phyloP scores from a whole-genome alignment of 1,140 invertebrate genomes.

The Scaptodrosophila lebanonensis region DNA sequence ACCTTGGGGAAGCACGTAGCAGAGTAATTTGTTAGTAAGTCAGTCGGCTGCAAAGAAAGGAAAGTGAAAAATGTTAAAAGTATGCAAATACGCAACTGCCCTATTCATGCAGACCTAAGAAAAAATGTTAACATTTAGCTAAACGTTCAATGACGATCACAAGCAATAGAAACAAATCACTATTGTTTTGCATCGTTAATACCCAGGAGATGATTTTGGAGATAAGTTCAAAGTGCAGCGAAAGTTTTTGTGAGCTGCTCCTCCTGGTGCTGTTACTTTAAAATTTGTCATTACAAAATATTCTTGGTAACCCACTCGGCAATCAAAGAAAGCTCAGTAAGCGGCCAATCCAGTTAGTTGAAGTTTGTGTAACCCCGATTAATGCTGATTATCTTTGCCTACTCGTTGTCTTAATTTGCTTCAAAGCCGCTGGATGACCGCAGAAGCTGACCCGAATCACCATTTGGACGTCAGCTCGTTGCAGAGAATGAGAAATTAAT shows the following conservation, averaged over 20 bases:
- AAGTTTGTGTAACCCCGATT: conserved; percentile 17
- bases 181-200: conserved; percentile 9
- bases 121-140: too few relatives aligned
- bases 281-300: too few relatives aligned
- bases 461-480: too few relatives aligned
- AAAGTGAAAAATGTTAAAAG: conserved; percentile 15
- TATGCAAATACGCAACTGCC: conserved; percentile 38
- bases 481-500: not conserved
- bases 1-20: conserved; percentile 34
- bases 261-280: not conserved
- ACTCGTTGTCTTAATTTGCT: too few relatives aligned
- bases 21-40: conserved; percentile 48
- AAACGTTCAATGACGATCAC: too few relatives aligned
- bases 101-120: too few relatives aligned
- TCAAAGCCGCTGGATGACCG: too few relatives aligned
- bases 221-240: conserved; percentile 21
- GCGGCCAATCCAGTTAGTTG: too few relatives aligned
- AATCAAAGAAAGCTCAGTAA: too few relatives aligned
- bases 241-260: conserved; percentile 16
- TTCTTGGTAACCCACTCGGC: too few relatives aligned
- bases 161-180: conserved; percentile 10
- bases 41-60: conserved; percentile 1
- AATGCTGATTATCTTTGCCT: conserved; percentile 28
- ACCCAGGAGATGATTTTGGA: conserved; percentile 2
- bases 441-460: not conserved